phyloP scores from a whole-genome alignment of 2,888 invertebrate species.

The Watsonalla cultraria region DNA sequence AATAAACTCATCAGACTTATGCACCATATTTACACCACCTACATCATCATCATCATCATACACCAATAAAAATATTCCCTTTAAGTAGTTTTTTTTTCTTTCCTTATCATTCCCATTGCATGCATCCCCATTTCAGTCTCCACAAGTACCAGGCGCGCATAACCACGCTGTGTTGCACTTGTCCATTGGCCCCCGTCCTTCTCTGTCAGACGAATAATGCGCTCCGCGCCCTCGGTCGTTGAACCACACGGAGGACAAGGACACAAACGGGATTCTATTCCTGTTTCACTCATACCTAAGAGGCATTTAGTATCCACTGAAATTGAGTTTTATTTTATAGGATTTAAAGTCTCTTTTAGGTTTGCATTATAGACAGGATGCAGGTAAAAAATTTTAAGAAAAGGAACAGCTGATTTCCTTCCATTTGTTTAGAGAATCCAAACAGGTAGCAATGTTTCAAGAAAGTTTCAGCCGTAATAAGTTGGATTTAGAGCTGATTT shows the following conservation, averaged over 20 bases:
- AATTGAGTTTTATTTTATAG: slow-evolving; percentile 9
- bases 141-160: slow-evolving; percentile 61
- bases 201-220: slow-evolving; percentile 35
- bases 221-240: slow-evolving; percentile 43
- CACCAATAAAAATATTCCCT: too few species aligned
- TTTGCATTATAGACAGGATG: slow-evolving; percentile 22
- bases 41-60: too few species aligned
- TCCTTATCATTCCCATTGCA: too few species aligned
- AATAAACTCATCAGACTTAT: too few species aligned
- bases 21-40: too few species aligned
- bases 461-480: slow-evolving; percentile 20
- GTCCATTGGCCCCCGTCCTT: slow-evolving; percentile 50
- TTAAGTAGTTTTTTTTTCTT: too few species aligned
- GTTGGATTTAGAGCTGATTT: slow-evolving; percentile 16
- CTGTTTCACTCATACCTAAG: slow-evolving; percentile 28
- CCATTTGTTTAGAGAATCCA: slow-evolving; percentile 28
- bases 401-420: slow-evolving; percentile 40
- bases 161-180: slow-evolving; percentile 32
- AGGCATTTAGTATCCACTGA: slow-evolving; percentile 1
- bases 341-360: slow-evolving; percentile 15
- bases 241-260: slow-evolving; percentile 48
- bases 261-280: slow-evolving; percentile 56
- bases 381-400: slow-evolving; percentile 43
- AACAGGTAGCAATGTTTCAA: slow-evolving; percentile 14
- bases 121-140: slow-evolving; percentile 22